These are phyloP conservation scores for Erythrocercus mccallii DNA, from an alignment of 2,113 vertebrate genomes.

Conservation along the genomic window DNA sequence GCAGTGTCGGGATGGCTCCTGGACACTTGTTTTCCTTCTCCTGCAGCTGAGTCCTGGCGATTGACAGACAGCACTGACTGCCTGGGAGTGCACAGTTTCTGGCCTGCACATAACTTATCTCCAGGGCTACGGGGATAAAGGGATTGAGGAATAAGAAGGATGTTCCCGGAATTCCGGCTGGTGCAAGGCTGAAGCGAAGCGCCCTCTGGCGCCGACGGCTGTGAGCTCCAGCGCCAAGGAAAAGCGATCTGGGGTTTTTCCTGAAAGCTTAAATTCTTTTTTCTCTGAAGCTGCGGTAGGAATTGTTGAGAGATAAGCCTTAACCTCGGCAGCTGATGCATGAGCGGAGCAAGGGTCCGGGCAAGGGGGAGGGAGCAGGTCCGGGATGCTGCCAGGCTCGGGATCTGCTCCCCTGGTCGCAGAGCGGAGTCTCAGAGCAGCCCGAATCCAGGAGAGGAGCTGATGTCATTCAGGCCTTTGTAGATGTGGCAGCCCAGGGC, in stretches of 20 bases:
- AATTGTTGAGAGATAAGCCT: background rate
- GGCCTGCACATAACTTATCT: rapidly evolving
- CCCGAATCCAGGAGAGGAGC: background rate
- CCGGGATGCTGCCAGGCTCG: rapidly evolving
- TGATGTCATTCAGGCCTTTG: rapidly evolving
- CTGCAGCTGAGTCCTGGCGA: background rate
- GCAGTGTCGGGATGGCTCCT: too few species aligned
- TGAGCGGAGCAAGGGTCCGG: rapidly evolving
- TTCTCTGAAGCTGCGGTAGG: background rate
- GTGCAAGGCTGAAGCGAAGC: background rate
- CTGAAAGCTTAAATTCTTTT: background rate
- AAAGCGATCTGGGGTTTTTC: rapidly evolving
- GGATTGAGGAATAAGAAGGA: background rate
- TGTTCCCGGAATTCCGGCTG: background rate
- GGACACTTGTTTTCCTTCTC: rapidly evolving
- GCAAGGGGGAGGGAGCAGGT: rapidly evolving
- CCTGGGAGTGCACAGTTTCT: rapidly evolving
- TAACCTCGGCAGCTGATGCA: background rate
- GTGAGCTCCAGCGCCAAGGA: background rate
- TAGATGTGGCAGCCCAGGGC: background rate
- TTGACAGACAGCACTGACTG: background rate
- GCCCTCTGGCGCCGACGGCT: background rate
- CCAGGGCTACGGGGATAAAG: rapidly evolving
- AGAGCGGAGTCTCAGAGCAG: rapidly evolving
- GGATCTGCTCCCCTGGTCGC: rapidly evolving